These are phyloP conservation scores for Cyprinodon tularosa DNA, from an alignment of 2,113 vertebrate genomes.

Conservation along the genomic window DNA sequence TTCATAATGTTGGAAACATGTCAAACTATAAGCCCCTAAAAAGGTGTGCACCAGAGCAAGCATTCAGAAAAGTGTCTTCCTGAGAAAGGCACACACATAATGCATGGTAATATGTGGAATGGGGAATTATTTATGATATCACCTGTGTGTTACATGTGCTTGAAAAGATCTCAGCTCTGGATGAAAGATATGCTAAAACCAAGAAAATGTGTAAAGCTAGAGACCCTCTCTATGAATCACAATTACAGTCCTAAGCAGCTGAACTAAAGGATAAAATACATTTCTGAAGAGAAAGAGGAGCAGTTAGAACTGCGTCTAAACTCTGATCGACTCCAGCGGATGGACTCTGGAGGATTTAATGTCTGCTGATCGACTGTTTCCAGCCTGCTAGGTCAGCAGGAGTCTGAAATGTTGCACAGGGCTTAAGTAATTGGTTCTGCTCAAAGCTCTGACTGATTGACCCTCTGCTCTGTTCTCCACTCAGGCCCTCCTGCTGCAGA, in stretches of 20 bases:
- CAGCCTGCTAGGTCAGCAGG: conserved; percentile 56
- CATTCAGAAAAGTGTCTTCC: too few relatives aligned
- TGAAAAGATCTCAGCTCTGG: not conserved
- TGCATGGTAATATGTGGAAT: too few relatives aligned
- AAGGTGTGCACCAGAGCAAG: too few relatives aligned
- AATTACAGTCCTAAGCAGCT: not conserved
- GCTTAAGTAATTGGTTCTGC: conserved; percentile 61
- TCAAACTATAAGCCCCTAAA: too few relatives aligned
- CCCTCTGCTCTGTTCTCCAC: not conserved
- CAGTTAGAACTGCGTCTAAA: not conserved
- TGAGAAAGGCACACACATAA: too few relatives aligned
- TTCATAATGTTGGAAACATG: too few relatives aligned
- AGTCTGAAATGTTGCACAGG: conserved; percentile 2
- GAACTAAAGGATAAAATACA: not conserved
- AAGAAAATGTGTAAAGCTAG: not conserved
- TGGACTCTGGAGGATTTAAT: conserved; percentile 18
- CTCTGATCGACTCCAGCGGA: not conserved
- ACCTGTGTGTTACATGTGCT: too few relatives aligned
- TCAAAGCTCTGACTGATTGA: conserved; percentile 39
- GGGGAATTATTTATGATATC: too few relatives aligned
- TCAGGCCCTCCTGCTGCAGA: not conserved
- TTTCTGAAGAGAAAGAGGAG: not conserved
- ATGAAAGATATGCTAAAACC: not conserved
- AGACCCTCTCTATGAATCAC: not conserved
- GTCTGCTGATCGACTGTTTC: conserved; percentile 35